phyloP scores from a whole-genome alignment of 2,113 vertebrate species.

The Chrysemys picta region DNA sequence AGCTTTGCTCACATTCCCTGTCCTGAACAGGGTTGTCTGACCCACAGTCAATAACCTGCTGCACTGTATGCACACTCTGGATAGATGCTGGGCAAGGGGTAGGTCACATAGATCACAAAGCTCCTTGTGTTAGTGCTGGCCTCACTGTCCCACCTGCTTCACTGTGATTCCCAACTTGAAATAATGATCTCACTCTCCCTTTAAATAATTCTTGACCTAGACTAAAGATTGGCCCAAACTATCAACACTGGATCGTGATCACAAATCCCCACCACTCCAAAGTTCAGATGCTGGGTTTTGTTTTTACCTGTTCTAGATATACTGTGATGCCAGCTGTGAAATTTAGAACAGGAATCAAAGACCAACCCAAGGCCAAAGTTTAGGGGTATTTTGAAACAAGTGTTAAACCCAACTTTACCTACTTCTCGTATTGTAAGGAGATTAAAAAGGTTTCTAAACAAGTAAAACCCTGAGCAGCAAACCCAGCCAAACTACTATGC shows the following conservation, averaged over 20 bases:
- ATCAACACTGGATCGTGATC: neutral
- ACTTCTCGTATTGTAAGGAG: slow-evolving; percentile 34
- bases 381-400: slow-evolving; percentile 20
- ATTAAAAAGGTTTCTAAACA: slow-evolving; percentile 50
- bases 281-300: slow-evolving; percentile 20
- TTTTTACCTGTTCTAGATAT: slow-evolving; percentile 22
- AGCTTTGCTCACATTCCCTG: neutral
- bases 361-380: neutral
- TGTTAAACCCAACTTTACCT: neutral
- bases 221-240: neutral
- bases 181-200: neutral
- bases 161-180: neutral
- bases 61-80: neutral
- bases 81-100: neutral
- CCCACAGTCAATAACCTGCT: neutral
- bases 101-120: neutral
- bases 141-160: neutral
- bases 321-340: neutral
- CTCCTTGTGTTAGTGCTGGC: neutral
- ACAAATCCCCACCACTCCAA: neutral
- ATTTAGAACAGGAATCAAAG: neutral
- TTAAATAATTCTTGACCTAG: neutral
- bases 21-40: neutral
- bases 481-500: slow-evolving; percentile 41
- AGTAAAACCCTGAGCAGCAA: slow-evolving; percentile 29